Evolutionary conservation across 2,888 invertebrate genomes (phyloP), one percentile per base, ranked within the genome.

Genomic region (Malacosoma neustria): DNA sequence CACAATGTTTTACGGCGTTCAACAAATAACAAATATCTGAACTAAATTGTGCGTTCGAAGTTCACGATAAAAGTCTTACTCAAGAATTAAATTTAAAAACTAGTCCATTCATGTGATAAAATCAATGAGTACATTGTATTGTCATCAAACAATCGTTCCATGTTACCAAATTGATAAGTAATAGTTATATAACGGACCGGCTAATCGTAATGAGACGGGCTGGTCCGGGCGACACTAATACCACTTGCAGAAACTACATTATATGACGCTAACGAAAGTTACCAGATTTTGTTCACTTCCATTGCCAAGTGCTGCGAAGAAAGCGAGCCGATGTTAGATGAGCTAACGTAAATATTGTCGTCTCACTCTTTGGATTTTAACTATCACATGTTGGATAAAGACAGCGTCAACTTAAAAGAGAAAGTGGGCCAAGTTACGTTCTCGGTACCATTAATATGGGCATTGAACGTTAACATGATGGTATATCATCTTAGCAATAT

Each of bases 381-480:
- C 46, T 38, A 41, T 45, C 43, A 49, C 51, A 53, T 52, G 61
- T 52, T 56, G 61, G 76, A 82, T 61, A 69, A 77, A 80, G 79
- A 82, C 72, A 52, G 63, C 63, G 58, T 65, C 64, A 64, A 72
- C 69, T 76, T 80, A 82, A 85, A 84, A 85, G 85, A 85, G 85
- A 85, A 85, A 85, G 85, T 84, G 84, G 84, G 85, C 81, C 84
- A 84, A 69, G 80, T 77, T 85, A 80, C 69, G 84, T 82, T 76
- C 81, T 73, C 74, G 71, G 65, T 80, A 73, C 76, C 73, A 84
- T 84, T 82, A 80, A 64, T 76, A 73, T 72, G 80, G 75, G 74
- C 81, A 77, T 76, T 77, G 82, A 76, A 82, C 81, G 79, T 77
- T 73, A 76, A 79, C 75, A 72, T 68, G 71, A 74, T 66, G 60